Evolutionary conservation across 2,797 vertebrate species (phyloP).

Genomic region (Mareca strepera): DNA sequence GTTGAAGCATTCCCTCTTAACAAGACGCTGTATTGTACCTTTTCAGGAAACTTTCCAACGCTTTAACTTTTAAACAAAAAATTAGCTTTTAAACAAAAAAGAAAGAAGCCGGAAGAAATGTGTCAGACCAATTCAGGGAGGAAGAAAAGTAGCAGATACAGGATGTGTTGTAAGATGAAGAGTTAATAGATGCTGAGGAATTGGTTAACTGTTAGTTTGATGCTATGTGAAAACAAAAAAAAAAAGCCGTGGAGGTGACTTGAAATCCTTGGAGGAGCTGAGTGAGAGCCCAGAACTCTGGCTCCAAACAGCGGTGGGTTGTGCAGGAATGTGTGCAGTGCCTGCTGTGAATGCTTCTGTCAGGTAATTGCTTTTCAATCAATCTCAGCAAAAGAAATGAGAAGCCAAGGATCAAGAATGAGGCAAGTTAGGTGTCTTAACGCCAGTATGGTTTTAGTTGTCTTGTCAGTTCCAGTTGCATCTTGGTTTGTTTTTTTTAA

Average conservation of each 20-base stretch:
- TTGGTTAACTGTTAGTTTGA: constrained; percentile 39
- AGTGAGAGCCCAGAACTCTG: constrained; percentile 1
- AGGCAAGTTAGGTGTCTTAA: neutral
- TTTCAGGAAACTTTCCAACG: constrained; percentile 50
- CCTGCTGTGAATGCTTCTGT: neutral
- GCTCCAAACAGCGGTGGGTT: constrained; percentile 1
- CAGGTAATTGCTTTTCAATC: constrained; percentile 33
- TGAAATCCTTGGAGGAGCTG: neutral
- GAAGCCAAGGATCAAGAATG: neutral
- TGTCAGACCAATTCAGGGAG: neutral
- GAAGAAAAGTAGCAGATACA: neutral
- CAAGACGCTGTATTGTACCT: neutral
- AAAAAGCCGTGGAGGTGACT: neutral
- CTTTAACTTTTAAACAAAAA: constrained; percentile 34
- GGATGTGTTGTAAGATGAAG: constrained; percentile 33
- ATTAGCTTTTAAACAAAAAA: constrained; percentile 28
- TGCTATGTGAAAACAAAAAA: neutral
- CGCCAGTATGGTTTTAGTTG: neutral
- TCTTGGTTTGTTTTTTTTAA: neutral
- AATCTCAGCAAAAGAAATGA: constrained; percentile 11
- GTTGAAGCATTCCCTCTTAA: constrained; percentile 35
- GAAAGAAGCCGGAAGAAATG: neutral
- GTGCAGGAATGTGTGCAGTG: neutral
- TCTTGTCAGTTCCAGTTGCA: neutral
- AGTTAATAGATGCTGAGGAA: constrained; percentile 50